These are phyloP conservation scores for Heptranchias perlo DNA, from an alignment of 2,113 vertebrate genomes.

Conservation along the genomic window DNA sequence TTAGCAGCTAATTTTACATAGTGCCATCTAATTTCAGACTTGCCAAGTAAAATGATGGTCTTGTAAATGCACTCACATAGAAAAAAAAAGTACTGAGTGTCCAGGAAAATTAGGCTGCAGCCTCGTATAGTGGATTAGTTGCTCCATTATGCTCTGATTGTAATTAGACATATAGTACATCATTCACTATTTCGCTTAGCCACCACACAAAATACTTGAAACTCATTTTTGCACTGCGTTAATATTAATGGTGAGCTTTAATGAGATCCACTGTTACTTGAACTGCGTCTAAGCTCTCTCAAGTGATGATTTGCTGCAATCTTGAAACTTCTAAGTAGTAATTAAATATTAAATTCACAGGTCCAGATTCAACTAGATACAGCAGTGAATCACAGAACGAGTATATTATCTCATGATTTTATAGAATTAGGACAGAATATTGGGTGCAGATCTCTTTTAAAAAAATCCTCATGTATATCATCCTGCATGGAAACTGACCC, in stretches of 20 bases:
- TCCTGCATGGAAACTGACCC: not conserved
- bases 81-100: not conserved
- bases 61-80: not conserved
- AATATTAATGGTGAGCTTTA: constrained; percentile 26
- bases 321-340: not conserved
- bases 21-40: constrained; percentile 12
- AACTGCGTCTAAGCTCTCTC: constrained; percentile 15
- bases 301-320: constrained; percentile 24
- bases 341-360: constrained; percentile 19
- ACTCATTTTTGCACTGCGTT: constrained; percentile 2
- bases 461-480: not conserved
- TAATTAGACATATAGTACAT: not conserved
- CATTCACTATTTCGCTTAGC: constrained; percentile 2
- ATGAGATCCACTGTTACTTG: constrained; percentile 30
- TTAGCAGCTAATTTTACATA: constrained; percentile 32
- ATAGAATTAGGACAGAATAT: not conserved
- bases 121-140: not conserved
- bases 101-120: constrained; percentile 19
- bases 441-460: not conserved
- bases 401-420: not conserved
- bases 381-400: constrained; percentile 2
- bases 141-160: constrained; percentile 5
- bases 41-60: constrained; percentile 6
- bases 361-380: not conserved
- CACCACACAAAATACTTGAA: constrained; percentile 16